These are phyloP conservation scores for Ageneiosus marmoratus DNA, from an alignment of 2,113 vertebrate species.

Conservation along the genomic window DNA sequence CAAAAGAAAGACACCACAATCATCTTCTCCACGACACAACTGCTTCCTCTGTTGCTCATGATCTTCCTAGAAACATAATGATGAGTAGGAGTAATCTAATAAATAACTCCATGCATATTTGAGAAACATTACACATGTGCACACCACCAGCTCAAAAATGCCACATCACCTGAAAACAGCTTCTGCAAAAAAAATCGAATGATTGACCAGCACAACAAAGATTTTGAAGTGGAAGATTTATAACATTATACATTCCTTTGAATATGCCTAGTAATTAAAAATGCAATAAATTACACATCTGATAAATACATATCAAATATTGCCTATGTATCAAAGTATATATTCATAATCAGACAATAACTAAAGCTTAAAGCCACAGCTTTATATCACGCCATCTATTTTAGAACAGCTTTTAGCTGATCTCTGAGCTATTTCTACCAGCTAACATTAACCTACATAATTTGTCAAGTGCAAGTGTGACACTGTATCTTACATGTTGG, in stretches of 20 bases:
- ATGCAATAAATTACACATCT: neutral
- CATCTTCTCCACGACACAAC: neutral
- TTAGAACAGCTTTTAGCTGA: neutral
- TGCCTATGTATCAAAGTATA: neutral
- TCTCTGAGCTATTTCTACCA: neutral
- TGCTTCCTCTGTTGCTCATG: neutral
- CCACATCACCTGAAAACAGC: neutral
- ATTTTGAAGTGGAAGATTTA: neutral
- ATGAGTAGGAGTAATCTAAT: slow-evolving; percentile 31
- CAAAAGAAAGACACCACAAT: neutral
- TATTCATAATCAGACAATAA: neutral
- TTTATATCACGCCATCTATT: neutral
- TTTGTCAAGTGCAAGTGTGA: neutral
- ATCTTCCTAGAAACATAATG: slow-evolving; percentile 20
- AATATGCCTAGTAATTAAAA: neutral
- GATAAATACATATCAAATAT: neutral
- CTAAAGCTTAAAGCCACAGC: neutral
- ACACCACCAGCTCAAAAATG: slow-evolving; percentile 39
- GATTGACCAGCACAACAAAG: neutral
- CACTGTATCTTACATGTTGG: neutral
- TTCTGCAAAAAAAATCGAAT: slow-evolving; percentile 11
- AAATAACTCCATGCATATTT: neutral
- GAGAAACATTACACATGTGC: slow-evolving; percentile 16
- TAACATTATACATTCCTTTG: neutral
- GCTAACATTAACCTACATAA: too few relatives aligned